These are phyloP conservation scores for Pogonophryne albipinna DNA, from an alignment of 2,797 vertebrate species.

Conservation along the genomic window DNA sequence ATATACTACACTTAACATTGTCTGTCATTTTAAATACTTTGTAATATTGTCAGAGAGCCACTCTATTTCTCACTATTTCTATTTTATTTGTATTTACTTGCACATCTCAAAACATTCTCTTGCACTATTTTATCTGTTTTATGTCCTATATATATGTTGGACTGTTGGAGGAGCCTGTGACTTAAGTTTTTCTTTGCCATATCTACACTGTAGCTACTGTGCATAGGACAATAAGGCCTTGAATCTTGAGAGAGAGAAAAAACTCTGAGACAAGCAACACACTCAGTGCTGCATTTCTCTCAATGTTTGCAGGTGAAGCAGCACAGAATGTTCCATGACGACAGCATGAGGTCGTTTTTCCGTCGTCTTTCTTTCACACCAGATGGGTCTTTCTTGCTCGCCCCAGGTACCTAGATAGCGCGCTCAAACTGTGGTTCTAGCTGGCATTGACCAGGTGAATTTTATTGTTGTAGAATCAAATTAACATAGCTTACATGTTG, in stretches of 20 bases:
- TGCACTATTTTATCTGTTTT: no score
- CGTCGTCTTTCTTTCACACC: constrained; percentile 96
- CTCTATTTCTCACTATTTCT: no score
- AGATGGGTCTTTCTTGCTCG: constrained; percentile 94
- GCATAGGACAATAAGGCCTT: no score
- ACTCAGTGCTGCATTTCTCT: not conserved
- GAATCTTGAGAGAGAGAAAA: no score
- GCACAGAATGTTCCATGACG: constrained; percentile 96
- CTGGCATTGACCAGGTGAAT: not conserved
- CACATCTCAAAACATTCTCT: no score
- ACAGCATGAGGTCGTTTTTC: constrained; percentile 99
- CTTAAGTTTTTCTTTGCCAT: no score
- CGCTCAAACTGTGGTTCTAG: not conserved
- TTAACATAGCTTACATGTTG: not conserved
- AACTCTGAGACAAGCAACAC: not conserved
- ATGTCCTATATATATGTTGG: no score
- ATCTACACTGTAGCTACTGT: no score
- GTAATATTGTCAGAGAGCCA: no score
- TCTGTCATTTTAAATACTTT: no score
- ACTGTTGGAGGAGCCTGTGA: no score
- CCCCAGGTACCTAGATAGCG: constrained; percentile 85
- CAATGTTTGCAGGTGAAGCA: constrained; percentile 86
- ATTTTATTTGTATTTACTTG: no score
- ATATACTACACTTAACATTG: not conserved
- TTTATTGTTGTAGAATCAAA: not conserved